phyloP scores from a whole-genome alignment of 1,140 invertebrate species.

The Sinonovacula constricta region DNA sequence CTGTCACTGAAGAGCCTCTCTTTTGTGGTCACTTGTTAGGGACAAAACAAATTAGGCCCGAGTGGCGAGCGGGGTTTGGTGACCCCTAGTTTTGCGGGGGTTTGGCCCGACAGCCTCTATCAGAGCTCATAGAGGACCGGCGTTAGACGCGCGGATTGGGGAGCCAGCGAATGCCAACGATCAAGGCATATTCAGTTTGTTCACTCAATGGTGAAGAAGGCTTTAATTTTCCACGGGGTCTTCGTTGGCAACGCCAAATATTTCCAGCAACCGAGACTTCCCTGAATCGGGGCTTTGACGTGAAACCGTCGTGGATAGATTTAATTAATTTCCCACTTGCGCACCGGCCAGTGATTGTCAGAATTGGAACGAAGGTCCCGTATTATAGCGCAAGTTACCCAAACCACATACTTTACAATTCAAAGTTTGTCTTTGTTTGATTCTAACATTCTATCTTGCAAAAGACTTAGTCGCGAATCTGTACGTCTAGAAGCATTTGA shows the following conservation, averaged over 20 bases:
- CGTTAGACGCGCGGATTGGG: constrained; percentile 15
- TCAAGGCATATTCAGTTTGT: constrained; percentile 37
- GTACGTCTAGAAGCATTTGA: neutral
- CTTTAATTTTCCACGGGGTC: constrained; percentile 30
- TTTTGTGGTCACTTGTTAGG: constrained; percentile 34
- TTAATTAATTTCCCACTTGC: constrained; percentile 52
- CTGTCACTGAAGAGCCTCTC: constrained; percentile 14
- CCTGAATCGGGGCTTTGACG: constrained; percentile 40
- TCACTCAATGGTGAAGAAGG: constrained; percentile 40
- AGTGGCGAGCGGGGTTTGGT: constrained; percentile 3
- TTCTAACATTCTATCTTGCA: too few relatives aligned
- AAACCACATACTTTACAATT: constrained; percentile 45
- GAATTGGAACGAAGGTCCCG: constrained; percentile 22
- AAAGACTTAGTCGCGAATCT: neutral
- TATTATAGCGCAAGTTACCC: constrained; percentile 17
- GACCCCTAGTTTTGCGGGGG: constrained; percentile 24
- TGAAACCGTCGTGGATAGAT: neutral
- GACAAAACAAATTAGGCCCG: constrained; percentile 11
- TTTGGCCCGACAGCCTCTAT: constrained; percentile 19
- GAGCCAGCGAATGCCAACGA: constrained; percentile 1
- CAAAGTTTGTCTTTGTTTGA: too few relatives aligned
- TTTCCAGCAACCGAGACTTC: constrained; percentile 22
- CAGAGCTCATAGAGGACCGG: neutral
- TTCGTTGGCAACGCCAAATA: constrained; percentile 39
- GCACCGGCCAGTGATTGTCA: constrained; percentile 26